Conservation (phyloP, 2,113 vertebrate species). For the Microcebus ravelobensis region DNA sequence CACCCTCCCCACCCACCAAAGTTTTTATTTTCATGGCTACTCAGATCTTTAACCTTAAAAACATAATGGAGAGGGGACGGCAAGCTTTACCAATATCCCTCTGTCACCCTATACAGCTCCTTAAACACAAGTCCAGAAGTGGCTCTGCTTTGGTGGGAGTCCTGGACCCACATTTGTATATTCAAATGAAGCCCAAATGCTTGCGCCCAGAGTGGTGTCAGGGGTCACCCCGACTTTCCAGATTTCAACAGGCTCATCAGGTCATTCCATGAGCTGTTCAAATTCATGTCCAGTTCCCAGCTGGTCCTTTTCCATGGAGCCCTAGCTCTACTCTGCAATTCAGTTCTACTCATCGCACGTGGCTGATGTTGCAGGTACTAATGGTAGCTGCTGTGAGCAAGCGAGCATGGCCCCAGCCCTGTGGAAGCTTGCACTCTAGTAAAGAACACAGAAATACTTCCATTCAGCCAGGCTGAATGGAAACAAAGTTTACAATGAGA, state of each 20-base stretch:
- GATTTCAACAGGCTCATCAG: no score
- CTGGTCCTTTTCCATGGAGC: not conserved
- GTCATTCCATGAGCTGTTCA: not conserved
- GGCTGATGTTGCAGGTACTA: fast-evolving
- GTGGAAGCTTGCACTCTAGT: fast-evolving
- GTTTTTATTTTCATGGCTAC: not conserved
- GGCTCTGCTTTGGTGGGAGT: not conserved
- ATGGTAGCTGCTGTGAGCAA: not conserved
- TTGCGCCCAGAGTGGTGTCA: not conserved
- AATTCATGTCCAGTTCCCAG: not conserved
- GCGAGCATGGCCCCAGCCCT: not conserved
- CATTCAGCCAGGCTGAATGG: not conserved
- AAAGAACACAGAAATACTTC: not conserved
- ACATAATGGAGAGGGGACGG: not conserved
- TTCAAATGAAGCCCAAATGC: not conserved
- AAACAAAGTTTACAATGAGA: not conserved
- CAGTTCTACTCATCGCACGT: not conserved
- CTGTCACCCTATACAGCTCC: not conserved
- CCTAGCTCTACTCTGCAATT: not conserved
- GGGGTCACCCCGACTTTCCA: not conserved
- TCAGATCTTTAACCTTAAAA: not conserved
- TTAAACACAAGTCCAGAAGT: not conserved
- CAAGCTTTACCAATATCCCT: not conserved
- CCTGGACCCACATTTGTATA: not conserved
- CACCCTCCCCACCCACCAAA: fast-evolving